Conservation (phyloP, 2,797 vertebrate species). For the Rhabdophis nuchalis region DNA sequence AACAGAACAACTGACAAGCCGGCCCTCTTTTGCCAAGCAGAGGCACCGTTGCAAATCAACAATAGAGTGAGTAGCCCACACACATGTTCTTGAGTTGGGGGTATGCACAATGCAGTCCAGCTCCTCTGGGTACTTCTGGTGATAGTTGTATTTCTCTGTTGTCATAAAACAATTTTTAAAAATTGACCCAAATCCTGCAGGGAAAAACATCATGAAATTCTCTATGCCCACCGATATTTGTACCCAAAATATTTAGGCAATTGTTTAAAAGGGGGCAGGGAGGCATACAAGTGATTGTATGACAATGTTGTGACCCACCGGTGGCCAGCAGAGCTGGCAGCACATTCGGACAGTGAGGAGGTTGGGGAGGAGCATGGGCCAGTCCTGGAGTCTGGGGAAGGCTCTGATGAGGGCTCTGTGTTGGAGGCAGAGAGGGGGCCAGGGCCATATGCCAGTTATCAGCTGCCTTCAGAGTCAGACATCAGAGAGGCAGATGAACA, state of each 20-base stretch:
- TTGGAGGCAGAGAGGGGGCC: too few relatives aligned
- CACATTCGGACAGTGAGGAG: too few relatives aligned
- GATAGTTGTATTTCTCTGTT: not conserved
- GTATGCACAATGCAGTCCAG: not conserved
- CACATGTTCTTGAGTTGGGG: not conserved
- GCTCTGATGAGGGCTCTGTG: too few relatives aligned
- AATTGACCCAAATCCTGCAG: not conserved
- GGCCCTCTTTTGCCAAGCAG: not conserved
- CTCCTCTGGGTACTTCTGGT: not conserved
- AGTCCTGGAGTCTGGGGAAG: too few relatives aligned
- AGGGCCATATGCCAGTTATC: too few relatives aligned
- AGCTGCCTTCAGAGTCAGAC: too few relatives aligned
- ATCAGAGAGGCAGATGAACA: too few relatives aligned
- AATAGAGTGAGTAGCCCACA: slow-evolving; percentile 31
- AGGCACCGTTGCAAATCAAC: slow-evolving; percentile 30
- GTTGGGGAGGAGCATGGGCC: too few relatives aligned
- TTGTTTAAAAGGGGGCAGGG: not conserved
- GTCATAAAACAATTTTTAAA: not conserved
- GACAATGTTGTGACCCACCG: not conserved
- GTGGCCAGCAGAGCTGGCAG: too few relatives aligned
- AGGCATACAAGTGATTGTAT: not conserved
- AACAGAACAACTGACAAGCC: fast-evolving
- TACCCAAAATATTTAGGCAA: not conserved
- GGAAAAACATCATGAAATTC: not conserved
- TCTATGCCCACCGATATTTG: not conserved